phyloP scores from a whole-genome alignment of 2,797 vertebrate genomes.

The Phalanger gymnotis region DNA sequence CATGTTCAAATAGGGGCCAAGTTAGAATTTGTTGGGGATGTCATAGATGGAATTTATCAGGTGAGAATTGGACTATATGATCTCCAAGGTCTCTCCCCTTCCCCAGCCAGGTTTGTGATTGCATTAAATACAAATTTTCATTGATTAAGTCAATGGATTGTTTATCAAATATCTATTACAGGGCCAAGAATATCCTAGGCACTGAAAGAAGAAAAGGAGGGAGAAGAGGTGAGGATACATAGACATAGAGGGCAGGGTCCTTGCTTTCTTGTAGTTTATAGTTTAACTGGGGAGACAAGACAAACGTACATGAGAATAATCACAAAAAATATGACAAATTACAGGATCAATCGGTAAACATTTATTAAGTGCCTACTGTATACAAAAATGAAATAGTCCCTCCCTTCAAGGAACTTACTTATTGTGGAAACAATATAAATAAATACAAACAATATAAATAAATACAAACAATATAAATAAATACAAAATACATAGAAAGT shows the following conservation, averaged over 20 bases:
- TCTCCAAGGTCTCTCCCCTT: no score
- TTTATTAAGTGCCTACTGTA: neutral
- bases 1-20: neutral
- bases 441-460: no score
- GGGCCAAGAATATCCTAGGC: no score
- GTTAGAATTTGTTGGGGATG: neutral
- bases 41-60: neutral
- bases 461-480: no score
- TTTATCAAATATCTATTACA: no score
- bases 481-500: neutral
- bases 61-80: no score
- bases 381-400: neutral
- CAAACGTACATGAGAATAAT: neutral
- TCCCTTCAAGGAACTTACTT: neutral
- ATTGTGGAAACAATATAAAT: no score
- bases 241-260: neutral
- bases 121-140: no score
- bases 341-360: neutral
- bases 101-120: neutral
- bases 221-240: neutral
- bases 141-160: no score
- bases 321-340: neutral
- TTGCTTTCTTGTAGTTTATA: neutral
- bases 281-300: neutral
- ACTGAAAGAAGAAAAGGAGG: no score